These are phyloP conservation scores for Mionectes olivaceus DNA, from an alignment of 2,797 vertebrate genomes.

Conservation along the genomic window DNA sequence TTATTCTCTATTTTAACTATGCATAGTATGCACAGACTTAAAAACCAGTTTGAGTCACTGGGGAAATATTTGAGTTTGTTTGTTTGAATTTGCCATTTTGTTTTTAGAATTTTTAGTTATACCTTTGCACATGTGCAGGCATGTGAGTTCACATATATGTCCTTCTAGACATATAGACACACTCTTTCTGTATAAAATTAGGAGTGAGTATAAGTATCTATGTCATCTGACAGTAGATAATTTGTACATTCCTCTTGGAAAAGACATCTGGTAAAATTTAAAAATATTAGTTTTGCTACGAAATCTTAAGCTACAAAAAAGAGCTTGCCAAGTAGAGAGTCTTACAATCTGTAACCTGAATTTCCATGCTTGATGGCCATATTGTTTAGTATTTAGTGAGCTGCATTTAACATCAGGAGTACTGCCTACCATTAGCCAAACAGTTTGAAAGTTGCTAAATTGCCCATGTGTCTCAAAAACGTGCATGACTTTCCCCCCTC, in stretches of 20 bases:
- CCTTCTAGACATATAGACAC: neutral
- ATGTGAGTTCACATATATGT: neutral
- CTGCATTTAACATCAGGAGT: constrained; percentile 43
- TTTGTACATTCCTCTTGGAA: constrained; percentile 13
- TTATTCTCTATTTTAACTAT: neutral
- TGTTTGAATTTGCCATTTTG: neutral
- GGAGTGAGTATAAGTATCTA: neutral
- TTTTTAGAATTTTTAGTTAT: neutral
- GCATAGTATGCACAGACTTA: neutral
- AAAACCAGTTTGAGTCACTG: neutral
- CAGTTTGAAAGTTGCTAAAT: constrained; percentile 54
- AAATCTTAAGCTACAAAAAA: constrained; percentile 46
- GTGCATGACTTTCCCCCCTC: neutral
- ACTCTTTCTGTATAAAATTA: neutral
- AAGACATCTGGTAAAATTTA: neutral
- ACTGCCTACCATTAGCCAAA: constrained; percentile 60
- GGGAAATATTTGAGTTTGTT: neutral
- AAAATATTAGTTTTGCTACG: constrained; percentile 21
- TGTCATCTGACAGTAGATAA: neutral
- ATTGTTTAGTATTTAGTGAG: constrained; percentile 38
- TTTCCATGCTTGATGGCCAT: constrained; percentile 46
- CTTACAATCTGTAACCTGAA: constrained; percentile 30
- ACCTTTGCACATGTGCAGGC: neutral
- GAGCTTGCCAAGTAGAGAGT: constrained; percentile 14
- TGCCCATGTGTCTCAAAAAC: neutral